These are phyloP conservation scores for Pentalonia nigronervosa DNA, from an alignment of 1,140 invertebrate genomes.

Conservation along the genomic window DNA sequence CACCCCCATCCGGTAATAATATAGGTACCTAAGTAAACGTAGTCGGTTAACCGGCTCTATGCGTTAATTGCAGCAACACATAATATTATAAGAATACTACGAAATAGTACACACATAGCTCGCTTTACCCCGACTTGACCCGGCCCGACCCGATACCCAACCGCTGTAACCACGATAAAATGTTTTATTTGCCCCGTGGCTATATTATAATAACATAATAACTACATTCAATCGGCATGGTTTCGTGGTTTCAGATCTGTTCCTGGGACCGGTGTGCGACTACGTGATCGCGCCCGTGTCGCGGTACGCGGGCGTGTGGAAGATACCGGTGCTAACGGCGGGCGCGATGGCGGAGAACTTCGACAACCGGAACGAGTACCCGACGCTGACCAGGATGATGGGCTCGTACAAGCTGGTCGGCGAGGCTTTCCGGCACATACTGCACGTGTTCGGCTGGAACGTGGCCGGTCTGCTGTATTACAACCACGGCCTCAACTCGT, in stretches of 20 bases:
- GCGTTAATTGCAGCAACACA: too few species aligned
- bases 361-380: conserved; percentile 74
- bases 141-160: too few species aligned
- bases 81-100: too few species aligned
- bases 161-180: too few species aligned
- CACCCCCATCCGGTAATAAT: too few species aligned
- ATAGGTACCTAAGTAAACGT: too few species aligned
- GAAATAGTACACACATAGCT: too few species aligned
- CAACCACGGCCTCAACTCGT: conserved; percentile 69
- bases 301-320: conserved; percentile 86
- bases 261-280: conserved; percentile 90
- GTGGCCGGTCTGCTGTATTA: conserved; percentile 75
- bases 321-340: conserved; percentile 85
- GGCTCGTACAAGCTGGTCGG: conserved; percentile 81
- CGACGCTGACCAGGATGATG: conserved; percentile 84
- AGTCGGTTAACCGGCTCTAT: too few species aligned
- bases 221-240: neutral
- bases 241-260: conserved; percentile 72
- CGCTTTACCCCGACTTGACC: too few species aligned
- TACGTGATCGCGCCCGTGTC: conserved; percentile 91
- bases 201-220: neutral
- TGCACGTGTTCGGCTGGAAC: conserved; percentile 77
- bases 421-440: conserved; percentile 73
- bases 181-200: too few species aligned
- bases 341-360: conserved; percentile 85